Percentiles rank a stretch among this genome's conserved stretches.
phyloP scores from a whole-genome alignment of 2,797 vertebrate species.

The Dendrocincla fuliginosa region DNA sequence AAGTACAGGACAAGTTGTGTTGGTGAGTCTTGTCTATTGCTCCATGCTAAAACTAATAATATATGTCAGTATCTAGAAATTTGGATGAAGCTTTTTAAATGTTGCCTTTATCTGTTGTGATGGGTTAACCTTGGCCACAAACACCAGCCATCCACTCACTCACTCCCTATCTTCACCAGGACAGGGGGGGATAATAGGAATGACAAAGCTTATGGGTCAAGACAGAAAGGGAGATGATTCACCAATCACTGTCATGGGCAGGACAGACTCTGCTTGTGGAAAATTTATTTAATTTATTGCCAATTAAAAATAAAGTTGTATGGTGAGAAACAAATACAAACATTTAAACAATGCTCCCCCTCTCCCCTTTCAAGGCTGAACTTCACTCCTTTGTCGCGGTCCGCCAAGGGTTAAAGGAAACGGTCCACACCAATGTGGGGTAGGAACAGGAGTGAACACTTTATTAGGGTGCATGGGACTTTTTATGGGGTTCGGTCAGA shows the following conservation, averaged over 20 bases:
- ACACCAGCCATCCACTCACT: accelerated
- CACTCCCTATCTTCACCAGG: accelerated
- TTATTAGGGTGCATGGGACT: no score
- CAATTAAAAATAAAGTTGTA: background rate
- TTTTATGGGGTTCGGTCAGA: no score
- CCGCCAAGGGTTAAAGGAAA: no score
- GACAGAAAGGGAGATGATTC: background rate
- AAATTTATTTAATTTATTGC: background rate
- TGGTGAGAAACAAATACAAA: background rate
- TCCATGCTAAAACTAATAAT: background rate
- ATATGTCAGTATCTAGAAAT: background rate
- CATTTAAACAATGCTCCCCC: background rate
- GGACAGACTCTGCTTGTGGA: background rate
- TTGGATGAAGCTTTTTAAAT: background rate
- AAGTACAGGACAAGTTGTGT: background rate
- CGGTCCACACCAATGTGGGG: no score
- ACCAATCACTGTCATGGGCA: accelerated
- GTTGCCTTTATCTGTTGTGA: background rate
- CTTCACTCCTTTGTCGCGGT: background rate
- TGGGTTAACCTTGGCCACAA: background rate
- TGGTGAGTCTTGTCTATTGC: background rate
- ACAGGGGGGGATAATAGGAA: background rate
- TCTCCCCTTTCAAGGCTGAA: accelerated
- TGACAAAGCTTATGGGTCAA: background rate
- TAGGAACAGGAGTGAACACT: no score